Conservation (phyloP, 2,113 vertebrate species). For the Leucopternis melanops region DNA sequence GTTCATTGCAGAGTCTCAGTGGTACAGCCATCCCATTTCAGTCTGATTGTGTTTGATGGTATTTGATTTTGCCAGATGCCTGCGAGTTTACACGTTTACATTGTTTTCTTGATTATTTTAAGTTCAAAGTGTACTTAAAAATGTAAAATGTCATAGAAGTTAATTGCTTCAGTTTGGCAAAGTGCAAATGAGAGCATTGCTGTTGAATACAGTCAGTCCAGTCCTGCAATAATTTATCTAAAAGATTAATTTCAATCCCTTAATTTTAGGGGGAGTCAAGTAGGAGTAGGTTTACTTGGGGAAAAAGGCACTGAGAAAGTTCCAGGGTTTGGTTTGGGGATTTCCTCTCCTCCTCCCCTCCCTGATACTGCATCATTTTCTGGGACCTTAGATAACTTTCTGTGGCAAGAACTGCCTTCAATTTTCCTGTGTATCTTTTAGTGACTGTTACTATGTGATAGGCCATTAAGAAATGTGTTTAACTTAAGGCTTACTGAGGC, state of each 20-base stretch:
- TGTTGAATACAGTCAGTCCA: background rate
- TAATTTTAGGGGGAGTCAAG: background rate
- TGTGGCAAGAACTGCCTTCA: background rate
- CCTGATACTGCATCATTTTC: background rate
- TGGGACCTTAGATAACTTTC: background rate
- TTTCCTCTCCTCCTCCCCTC: no score
- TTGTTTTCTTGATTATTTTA: background rate
- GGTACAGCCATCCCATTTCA: background rate
- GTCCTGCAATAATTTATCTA: background rate
- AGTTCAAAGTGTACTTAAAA: background rate
- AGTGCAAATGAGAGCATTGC: background rate
- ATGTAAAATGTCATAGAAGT: background rate
- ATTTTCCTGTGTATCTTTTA: background rate
- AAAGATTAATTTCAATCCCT: background rate
- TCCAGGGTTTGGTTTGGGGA: background rate
- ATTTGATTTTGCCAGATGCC: background rate
- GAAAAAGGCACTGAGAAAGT: background rate
- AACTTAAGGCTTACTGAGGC: slow-evolving; percentile 14
- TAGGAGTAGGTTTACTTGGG: background rate
- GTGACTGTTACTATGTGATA: background rate
- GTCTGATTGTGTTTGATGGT: background rate
- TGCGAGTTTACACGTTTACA: background rate
- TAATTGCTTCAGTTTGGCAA: background rate
- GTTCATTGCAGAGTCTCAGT: background rate
- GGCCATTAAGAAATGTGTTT: slow-evolving; percentile 8